Evolutionary conservation across 2,113 vertebrate genomes (phyloP).

Genomic region (Saccopteryx bilineata): DNA sequence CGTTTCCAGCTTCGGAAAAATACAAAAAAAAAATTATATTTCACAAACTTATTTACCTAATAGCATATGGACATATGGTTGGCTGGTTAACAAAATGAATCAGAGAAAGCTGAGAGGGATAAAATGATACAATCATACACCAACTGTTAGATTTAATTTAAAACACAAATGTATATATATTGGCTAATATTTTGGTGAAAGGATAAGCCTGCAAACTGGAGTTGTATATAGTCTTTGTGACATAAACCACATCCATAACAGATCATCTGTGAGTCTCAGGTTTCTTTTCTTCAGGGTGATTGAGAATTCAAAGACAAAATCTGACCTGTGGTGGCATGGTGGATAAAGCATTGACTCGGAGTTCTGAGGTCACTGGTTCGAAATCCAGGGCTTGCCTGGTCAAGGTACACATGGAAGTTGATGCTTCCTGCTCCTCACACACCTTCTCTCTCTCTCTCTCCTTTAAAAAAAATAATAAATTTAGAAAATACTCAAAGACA

Average conservation of each 20-base stretch:
- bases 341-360: no score
- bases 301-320: neutral
- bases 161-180: constrained; percentile 25
- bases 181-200: constrained; percentile 36
- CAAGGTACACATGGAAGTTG: no score
- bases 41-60: no score
- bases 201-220: neutral
- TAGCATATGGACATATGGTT: neutral
- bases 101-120: neutral
- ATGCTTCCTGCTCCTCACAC: no score
- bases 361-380: no score
- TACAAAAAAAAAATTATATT: no score
- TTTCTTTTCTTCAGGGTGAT: neutral
- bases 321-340: no score
- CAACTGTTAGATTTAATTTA: constrained; percentile 25
- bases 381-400: no score
- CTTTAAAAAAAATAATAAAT: no score
- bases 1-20: no score
- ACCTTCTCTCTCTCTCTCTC: no score
- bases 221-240: constrained; percentile 11
- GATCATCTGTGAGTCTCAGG: constrained; percentile 4
- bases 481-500: neutral
- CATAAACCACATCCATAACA: neutral
- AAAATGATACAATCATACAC: neutral
- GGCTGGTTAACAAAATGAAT: constrained; percentile 4